Base-by-base conservation (phyloP, 2,888 invertebrate species). In the Drosophila kambysellisi region DNA sequence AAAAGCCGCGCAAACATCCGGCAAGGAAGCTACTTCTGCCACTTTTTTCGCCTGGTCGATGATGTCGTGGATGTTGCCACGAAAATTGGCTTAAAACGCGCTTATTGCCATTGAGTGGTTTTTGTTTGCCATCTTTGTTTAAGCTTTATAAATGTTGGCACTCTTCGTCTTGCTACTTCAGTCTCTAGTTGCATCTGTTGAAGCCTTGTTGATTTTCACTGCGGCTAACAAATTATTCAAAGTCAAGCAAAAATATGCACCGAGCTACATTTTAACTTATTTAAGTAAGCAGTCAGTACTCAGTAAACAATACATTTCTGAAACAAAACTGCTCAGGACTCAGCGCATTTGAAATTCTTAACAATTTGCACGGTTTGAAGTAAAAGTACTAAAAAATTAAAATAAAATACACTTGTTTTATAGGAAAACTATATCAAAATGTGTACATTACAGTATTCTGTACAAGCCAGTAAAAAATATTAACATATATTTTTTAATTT, bases 81-180 rank as follows among this genome's bases (percentile, higher is more conserved):
- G 82, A 82, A 82, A 89, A 85, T 79, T 88, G 86, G 90, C 88
- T 88, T 90, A 83, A 72, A 74, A 61, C 75, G 70, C 75, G 83
- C 90, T 74, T 85, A 77, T 81, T 70, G 74, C 70, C 66, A 76
- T 76, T 86, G 78, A 87, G 83, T 88, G 83, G 76, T 90, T 90
- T 90, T 65, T 88, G 87, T 88, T 90, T 90, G 81, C 73, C 82
- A 77, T 65, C 79, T 63, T 59, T 56, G 58, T 35, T 82, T 81
- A 78, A 79, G 76, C 86, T 66, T 75, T 86, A 74, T 90, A 75
- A 79, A 58, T 81, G 57, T 83, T 83, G 76, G 81, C 76, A 60
- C 56, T 71, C 56, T 71, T 73, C 71, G 58, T 52, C 50, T 50
- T 33, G 52, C 46, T 61, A 54, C 65, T 72, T 62, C 43, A 15